Conservation (phyloP, 2,113 vertebrate species). For the Centrocercus urophasianus region DNA sequence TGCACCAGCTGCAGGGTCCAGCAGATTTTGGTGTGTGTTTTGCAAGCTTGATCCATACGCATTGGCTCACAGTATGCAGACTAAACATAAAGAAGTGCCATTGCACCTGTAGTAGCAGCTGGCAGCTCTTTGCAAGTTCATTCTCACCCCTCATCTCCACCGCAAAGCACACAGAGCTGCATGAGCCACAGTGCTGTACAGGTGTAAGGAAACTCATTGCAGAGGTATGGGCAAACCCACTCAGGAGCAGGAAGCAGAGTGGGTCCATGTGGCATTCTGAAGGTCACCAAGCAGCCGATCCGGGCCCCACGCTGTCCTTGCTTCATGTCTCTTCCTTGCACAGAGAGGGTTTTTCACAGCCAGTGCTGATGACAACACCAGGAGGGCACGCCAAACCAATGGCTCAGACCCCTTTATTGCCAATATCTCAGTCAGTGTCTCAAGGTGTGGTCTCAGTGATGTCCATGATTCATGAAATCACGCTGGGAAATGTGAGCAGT, state of each 20-base stretch:
- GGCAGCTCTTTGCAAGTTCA: background rate
- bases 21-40: fast-evolving
- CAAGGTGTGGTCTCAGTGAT: background rate
- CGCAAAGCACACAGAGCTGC: background rate
- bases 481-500: background rate
- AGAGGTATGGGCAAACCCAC: background rate
- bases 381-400: slow-evolving; percentile 1
- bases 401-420: background rate
- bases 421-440: background rate
- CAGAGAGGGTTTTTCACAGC: background rate
- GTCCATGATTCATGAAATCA: background rate
- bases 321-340: background rate
- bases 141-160: background rate
- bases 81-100: background rate
- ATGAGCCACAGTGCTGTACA: fast-evolving
- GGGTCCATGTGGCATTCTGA: background rate
- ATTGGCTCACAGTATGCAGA: background rate
- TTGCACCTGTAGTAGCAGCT: fast-evolving
- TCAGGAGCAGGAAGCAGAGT: background rate
- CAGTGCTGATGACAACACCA: slow-evolving; percentile 22
- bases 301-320: background rate
- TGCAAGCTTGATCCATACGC: background rate
- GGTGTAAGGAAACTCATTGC: background rate
- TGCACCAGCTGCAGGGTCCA: background rate
- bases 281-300: background rate